Base-by-base conservation (phyloP, 2,797 vertebrate genomes). In the Spea hammondii region DNA sequence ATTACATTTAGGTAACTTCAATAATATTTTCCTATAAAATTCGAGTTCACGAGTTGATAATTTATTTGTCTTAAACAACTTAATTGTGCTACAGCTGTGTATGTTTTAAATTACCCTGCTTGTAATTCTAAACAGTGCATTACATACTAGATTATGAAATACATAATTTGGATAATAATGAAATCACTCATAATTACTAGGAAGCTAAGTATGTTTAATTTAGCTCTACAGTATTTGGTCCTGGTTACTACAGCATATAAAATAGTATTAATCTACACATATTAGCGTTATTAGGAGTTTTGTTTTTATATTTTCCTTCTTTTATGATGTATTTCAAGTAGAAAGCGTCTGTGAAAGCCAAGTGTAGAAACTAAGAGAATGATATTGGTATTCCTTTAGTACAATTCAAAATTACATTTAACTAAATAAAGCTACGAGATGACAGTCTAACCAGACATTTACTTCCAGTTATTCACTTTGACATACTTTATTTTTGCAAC, bases 101-200 rank as follows among this genome's bases (percentile, higher is more conserved):
- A 82, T 82, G 80, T 78, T 82, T 82, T 32, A 77, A 74, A 82
- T 82, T 82, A 82, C 65, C 51, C 55, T 74, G 75, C 6, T 64
- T 65, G 65, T 82, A 82, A 82, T 82, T 78, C 70, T 82, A 82
- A 82, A 82, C 80, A 82, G 80, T 65, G 45, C 75, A 73, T 82
- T 82, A 70, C 72, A 82, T 82, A 82, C 80, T 78, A 74, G 70
- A 78, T 82, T 82, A 82, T 55, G 69, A 17, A 77, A 65, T 65
- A 68, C 45, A 77, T 82, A 12, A 82, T 77, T 73, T 14, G 70
- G 55, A 46, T 45, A 12, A 45, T 82, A 82, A 82, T 78, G 4
- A 74, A 78, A 82, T 82, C 64, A 73, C 70, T 49, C 51, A 47
- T 57, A 77, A 70, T 82, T 82, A 74, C 55, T 71, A 82, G 75